A percentile compares a stretch with the other conserved stretches of the same genome.
phyloP scores from a whole-genome alignment of 2,888 invertebrate genomes.

The Lapara coniferarum region DNA sequence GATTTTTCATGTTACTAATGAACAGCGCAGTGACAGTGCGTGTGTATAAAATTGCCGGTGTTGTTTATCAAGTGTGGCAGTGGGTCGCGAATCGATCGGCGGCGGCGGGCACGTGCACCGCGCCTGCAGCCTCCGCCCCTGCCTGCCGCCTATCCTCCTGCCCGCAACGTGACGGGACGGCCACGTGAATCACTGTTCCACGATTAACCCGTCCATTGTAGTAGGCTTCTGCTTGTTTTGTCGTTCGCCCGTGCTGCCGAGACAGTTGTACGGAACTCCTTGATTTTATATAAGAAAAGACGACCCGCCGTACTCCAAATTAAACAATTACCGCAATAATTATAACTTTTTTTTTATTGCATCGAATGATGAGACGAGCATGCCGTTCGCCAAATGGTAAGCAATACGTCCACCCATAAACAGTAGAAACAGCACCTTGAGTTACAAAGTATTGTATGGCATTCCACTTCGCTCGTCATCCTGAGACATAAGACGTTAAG shows the following conservation, averaged over 20 bases:
- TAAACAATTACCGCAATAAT: too few relatives aligned
- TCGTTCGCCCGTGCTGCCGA: constrained; percentile 10
- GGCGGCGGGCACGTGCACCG: constrained; percentile 53
- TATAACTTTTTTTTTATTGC: too few relatives aligned
- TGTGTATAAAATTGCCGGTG: constrained; percentile 30
- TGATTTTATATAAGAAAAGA: neutral
- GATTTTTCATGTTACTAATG: constrained; percentile 21
- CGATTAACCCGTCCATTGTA: constrained; percentile 25
- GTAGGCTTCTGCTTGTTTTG: constrained; percentile 42
- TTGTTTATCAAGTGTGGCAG: constrained; percentile 34
- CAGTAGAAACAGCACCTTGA: too few relatives aligned
- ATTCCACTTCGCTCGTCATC: too few relatives aligned
- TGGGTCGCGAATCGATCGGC: constrained; percentile 44
- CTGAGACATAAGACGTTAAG: too few relatives aligned
- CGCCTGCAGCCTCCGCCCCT: constrained; percentile 42
- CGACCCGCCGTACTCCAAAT: neutral
- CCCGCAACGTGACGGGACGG: constrained; percentile 46
- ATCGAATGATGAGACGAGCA: too few relatives aligned
- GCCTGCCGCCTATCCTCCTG: constrained; percentile 32
- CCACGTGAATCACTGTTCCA: constrained; percentile 46
- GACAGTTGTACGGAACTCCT: constrained; percentile 1
- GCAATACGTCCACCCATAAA: too few relatives aligned
- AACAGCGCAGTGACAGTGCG: constrained; percentile 12
- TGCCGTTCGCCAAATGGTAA: too few relatives aligned
- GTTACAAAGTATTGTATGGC: too few relatives aligned